A percentile compares a stretch with the other conserved stretches of the same genome.
phyloP scores from a whole-genome alignment of 2,888 invertebrate genomes.

The Phasia obesa region DNA sequence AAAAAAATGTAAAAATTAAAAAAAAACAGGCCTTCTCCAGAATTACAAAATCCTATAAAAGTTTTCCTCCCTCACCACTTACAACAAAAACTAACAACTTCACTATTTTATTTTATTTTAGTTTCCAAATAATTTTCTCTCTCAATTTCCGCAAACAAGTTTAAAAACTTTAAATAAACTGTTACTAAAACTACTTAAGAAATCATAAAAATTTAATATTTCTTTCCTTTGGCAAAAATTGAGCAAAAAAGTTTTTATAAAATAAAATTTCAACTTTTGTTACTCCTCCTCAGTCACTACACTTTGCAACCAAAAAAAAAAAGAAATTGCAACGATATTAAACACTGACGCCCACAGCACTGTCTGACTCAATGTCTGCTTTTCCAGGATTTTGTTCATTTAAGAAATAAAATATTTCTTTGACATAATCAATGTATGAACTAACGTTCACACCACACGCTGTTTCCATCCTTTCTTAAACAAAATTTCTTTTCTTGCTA shows the following conservation, averaged over 20 bases:
- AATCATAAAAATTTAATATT: conserved; percentile 53
- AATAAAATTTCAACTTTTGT: too few relatives aligned
- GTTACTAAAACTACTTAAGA: conserved; percentile 61
- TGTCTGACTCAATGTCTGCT: conserved; percentile 69
- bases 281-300: conserved; percentile 5
- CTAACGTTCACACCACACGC: conserved; percentile 13
- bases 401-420: not conserved
- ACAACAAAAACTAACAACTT: not conserved
- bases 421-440: not conserved
- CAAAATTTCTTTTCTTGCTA: not conserved
- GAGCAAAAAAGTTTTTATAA: not conserved
- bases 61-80: not conserved
- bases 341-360: conserved; percentile 57
- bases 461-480: not conserved
- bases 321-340: conserved; percentile 31
- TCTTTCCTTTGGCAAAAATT: conserved; percentile 39
- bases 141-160: conserved; percentile 32
- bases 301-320: conserved; percentile 8
- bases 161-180: conserved; percentile 38
- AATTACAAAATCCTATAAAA: too few relatives aligned
- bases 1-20: too few relatives aligned
- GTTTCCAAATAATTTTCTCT: conserved; percentile 34
- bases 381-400: too few relatives aligned
- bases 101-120: not conserved
- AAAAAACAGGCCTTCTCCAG: too few relatives aligned